Percentiles rank a stretch among this genome's conserved stretches.
These are phyloP conservation scores for Plebejus anna DNA, from an alignment of 2,888 invertebrate species.

Conservation along the genomic window DNA sequence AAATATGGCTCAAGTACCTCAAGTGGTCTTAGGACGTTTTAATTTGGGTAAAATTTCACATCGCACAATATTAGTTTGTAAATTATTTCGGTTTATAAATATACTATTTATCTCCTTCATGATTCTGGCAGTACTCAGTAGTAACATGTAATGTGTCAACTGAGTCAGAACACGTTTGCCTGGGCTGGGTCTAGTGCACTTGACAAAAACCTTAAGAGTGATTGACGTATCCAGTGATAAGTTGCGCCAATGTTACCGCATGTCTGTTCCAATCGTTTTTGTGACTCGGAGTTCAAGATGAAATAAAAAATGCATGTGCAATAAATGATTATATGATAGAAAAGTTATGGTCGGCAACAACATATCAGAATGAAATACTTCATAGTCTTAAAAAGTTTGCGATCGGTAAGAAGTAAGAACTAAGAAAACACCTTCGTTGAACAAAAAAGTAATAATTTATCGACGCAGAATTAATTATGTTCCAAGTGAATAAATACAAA, in stretches of 20 bases:
- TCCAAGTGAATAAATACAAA: conserved; percentile 20
- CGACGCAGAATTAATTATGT: conserved; percentile 7
- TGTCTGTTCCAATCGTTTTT: conserved; percentile 12
- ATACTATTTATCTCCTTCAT: neutral
- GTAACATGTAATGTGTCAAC: conserved; percentile 1
- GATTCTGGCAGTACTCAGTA: conserved; percentile 17
- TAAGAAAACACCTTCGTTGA: neutral
- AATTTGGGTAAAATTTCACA: neutral
- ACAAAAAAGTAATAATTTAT: conserved; percentile 16
- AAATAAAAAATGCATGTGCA: neutral
- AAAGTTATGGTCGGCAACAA: neutral
- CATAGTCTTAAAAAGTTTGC: neutral
- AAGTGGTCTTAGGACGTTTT: neutral
- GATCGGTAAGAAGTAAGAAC: neutral
- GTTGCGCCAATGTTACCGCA: conserved; percentile 28
- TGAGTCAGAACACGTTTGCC: conserved; percentile 41
- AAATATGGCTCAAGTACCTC: neutral
- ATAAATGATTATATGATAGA: neutral
- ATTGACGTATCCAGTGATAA: conserved; percentile 45
- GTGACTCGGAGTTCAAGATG: neutral
- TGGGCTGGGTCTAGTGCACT: conserved; percentile 43
- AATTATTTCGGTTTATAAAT: neutral
- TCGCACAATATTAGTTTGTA: neutral
- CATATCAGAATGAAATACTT: neutral
- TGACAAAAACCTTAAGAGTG: conserved; percentile 40